Base-by-base conservation (phyloP, 2,113 vertebrate genomes). In the Urocolius indicus region DNA sequence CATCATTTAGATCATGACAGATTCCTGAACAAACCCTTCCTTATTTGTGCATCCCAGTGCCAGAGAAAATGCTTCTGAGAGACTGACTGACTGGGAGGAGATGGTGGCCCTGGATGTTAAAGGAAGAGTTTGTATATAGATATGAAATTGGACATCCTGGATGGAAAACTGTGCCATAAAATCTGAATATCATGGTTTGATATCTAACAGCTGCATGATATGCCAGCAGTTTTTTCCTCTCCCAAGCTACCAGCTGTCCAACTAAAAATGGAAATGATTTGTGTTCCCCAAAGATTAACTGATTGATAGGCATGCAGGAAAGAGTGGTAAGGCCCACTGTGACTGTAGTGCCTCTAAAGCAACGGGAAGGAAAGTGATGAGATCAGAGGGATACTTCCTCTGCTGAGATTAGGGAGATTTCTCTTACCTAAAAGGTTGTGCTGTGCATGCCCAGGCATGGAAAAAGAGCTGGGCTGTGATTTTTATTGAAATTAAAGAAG, bases 231-330 rank as follows among this genome's bases (percentile, higher is more conserved):
- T 62, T 83, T 93, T 87, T 54, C 20, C 24, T 93, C 55, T 95
- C 59, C 54, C 66, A 87, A 14, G 7, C 49, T 76, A 83, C 55
- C 77, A 95, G 46, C 87, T 93, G 93, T 72, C 72, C 63, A 86
- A 55, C 71, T 93, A 21, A 93, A 91, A 91, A 61, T 80, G 54
- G 82, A 85, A 95, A 85, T 85, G 9, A 77, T 90, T 95, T 90
- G 73, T 77, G 29, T 48, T 93, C 76, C 51, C 75, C 65, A 34
- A 83, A 79, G 48, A 32, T 34, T 51, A 77, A 30, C 10, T 71
- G 87, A 90, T 3, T 84, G 85, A 45, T 85, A 90, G 57, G 43
- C 84, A 30, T 52, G 72, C 13, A 67, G 51, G 65, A 77, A 83
- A 61, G n/a, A 80, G 20, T 27, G 17, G 19, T 8, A 46, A 49